Evolutionary conservation across 2,797 vertebrate genomes (phyloP), one percentile per base, ranked within the genome.

Genomic region (Enteromius radiatus): DNA sequence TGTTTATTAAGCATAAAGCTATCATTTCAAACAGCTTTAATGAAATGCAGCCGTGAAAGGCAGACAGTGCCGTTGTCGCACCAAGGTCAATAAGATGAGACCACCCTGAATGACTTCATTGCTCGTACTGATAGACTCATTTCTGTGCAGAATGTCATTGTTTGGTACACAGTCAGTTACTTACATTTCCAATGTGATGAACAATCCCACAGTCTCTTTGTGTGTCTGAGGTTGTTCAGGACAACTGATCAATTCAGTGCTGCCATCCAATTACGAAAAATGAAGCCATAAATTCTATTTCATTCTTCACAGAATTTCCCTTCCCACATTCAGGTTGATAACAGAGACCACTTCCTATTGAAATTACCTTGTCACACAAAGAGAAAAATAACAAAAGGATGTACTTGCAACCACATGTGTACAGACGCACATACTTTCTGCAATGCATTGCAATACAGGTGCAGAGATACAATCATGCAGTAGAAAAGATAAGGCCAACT

Each of bases 401-500:
- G 69, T 38, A 64, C 56, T 36, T 36, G 28, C 36, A 43, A 17
- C 59, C 78, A 33, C 59, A 79, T 1, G 31, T 45, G 19, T 64
- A 43, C 52, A 26, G 19, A 14, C 4, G 0, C 71, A 65, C 28
- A 23, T 68, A 52, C 59, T 69, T 65, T 45, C 59, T 26, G 43
- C 67, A 41, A 78, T 67, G 49, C 74, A 63, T 59, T 63, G 63
- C 79, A 78, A 63, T 78, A 78, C 67, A 59, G 23, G 43, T 33
- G 74, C 59, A 10, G 49, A 81, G 82, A 86, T 77, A 74, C 28
- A 84, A 81, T 86, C 85, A 45, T 33, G 31, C 41, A 26, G 73
- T 4, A 15, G 31, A 75, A 79, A 31, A 82, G 81, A 89, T 90
- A 91, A 91, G 91, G 89, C 82, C 76, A 79, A 90, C 74, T 90